These are phyloP conservation scores for Tetheella fluctuosa DNA, from an alignment of 2,888 invertebrate genomes.

Conservation along the genomic window DNA sequence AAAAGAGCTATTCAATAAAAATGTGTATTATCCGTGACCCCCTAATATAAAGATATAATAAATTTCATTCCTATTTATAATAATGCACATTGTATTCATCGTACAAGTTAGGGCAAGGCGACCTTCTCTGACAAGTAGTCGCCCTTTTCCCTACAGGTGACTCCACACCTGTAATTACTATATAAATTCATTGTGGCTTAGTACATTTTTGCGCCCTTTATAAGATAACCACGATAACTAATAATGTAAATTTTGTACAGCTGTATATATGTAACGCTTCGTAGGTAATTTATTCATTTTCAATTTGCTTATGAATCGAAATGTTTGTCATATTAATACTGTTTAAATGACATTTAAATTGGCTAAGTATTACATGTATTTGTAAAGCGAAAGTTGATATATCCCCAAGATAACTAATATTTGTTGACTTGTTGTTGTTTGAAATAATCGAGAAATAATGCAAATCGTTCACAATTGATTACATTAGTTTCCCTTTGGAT, in stretches of 20 bases:
- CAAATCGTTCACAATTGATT: too few species aligned
- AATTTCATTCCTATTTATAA: conserved; percentile 20
- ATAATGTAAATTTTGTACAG: conserved; percentile 19
- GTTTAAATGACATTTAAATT: background rate
- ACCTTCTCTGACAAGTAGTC: conserved; percentile 50
- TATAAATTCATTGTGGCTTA: conserved; percentile 29
- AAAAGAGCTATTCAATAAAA: background rate
- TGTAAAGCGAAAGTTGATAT: too few species aligned
- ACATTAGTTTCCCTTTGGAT: too few species aligned
- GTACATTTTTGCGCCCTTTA: conserved; percentile 33
- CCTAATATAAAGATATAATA: background rate
- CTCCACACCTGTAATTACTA: conserved; percentile 68
- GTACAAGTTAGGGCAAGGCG: conserved; percentile 46
- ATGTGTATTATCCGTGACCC: background rate
- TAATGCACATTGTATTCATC: conserved; percentile 21
- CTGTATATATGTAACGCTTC: background rate
- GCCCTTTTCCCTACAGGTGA: conserved; percentile 71
- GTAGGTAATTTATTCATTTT: background rate
- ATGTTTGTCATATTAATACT: background rate
- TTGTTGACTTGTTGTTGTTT: too few species aligned
- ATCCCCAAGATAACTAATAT: too few species aligned
- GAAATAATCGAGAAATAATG: too few species aligned
- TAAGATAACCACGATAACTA: conserved; percentile 21
- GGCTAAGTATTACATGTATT: too few species aligned
- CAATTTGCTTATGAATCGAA: background rate